Percentiles rank a stretch among this genome's conserved stretches.
Evolutionary conservation across 2,113 vertebrate species (phyloP).

Genomic region (Eira barbara): DNA sequence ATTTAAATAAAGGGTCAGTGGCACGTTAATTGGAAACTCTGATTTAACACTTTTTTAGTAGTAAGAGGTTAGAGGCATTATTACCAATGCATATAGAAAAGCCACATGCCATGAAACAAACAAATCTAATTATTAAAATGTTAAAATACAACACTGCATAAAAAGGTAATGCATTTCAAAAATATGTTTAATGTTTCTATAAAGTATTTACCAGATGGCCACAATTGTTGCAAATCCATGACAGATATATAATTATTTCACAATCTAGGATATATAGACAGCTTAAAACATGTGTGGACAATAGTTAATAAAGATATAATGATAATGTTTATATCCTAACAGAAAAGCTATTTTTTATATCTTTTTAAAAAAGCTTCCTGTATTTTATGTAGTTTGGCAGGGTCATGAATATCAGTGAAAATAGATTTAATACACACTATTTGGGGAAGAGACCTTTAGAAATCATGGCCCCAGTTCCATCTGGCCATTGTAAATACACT

Average conservation of each 20-base stretch:
- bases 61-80: slow-evolving; percentile 61
- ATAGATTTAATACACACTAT: not conserved
- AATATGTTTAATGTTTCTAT: slow-evolving; percentile 1
- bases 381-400: not conserved
- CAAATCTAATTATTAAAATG: slow-evolving; percentile 61
- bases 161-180: not conserved
- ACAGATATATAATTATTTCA: not conserved
- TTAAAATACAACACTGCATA: slow-evolving; percentile 22
- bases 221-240: not conserved
- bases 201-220: slow-evolving; percentile 17
- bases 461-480: not conserved
- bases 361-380: not conserved
- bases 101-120: slow-evolving; percentile 56
- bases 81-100: slow-evolving; percentile 65
- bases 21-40: slow-evolving; percentile 64
- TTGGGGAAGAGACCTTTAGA: not conserved
- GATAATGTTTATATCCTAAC: not conserved
- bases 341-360: not conserved
- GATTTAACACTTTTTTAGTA: slow-evolving; percentile 63
- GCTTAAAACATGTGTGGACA: not conserved
- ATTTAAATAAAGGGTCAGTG: slow-evolving; percentile 77
- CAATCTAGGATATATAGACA: not conserved
- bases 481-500: not conserved
- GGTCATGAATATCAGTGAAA: not conserved
- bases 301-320: not conserved